Percentiles rank a stretch among this genome's conserved stretches.
These are phyloP conservation scores for Beroe ovata DNA, from an alignment of 37 sponge, comb jelly and placozoan genomes.

Conservation along the genomic window DNA sequence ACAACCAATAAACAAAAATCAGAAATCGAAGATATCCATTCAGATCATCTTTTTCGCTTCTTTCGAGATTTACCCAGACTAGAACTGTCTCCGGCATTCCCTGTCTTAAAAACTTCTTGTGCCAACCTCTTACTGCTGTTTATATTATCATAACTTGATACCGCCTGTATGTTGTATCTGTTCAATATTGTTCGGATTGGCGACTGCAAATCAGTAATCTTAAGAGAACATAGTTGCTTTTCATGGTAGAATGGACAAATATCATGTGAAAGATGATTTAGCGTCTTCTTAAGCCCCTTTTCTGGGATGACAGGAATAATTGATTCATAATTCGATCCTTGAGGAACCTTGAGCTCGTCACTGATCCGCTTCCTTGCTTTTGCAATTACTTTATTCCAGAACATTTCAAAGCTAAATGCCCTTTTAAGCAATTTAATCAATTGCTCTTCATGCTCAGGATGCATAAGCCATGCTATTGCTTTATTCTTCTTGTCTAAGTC, in stretches of 20 bases:
- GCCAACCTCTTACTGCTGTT: too few relatives aligned
- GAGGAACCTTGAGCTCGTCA: neutral
- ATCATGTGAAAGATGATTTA: neutral
- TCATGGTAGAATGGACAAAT: slow-evolving; percentile 4
- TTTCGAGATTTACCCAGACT: too few relatives aligned
- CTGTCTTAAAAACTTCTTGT: too few relatives aligned
- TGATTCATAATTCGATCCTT: neutral
- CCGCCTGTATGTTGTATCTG: too few relatives aligned
- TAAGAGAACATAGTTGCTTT: neutral
- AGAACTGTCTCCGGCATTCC: too few relatives aligned
- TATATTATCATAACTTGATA: too few relatives aligned
- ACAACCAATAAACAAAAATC: too few relatives aligned
- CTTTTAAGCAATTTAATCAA: neutral
- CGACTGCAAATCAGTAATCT: neutral
- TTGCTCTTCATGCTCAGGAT: neutral
- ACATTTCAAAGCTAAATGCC: neutral
- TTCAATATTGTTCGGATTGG: too few relatives aligned
- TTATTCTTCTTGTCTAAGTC: slow-evolving; percentile 7
- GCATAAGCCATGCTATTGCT: slow-evolving; percentile 16
- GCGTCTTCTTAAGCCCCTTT: neutral
- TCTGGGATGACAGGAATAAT: neutral
- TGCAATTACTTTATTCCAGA: neutral
- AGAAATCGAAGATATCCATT: too few relatives aligned
- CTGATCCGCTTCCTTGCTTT: neutral
- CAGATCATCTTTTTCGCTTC: too few relatives aligned